Evolutionary conservation across 2,888 invertebrate genomes (phyloP).

Genomic region (Lamellibrachia columna): DNA sequence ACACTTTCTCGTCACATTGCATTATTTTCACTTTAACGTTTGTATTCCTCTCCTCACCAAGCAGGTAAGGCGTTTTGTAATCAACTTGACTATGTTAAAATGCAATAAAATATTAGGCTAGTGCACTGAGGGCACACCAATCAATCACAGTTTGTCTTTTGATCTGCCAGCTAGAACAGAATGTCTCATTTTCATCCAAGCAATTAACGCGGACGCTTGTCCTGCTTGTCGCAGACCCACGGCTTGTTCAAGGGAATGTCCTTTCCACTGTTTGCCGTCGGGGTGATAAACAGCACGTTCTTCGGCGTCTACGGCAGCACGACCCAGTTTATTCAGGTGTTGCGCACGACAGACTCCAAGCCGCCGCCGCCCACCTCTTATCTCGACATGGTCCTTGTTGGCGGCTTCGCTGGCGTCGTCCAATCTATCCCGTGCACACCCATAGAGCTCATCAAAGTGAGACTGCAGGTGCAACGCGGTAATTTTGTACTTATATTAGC

Average conservation of each 20-base stretch:
- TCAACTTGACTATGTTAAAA: too few relatives aligned
- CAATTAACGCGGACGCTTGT: not conserved
- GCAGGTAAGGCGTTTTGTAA: too few relatives aligned
- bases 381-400: conserved; percentile 70
- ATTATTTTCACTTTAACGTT: too few relatives aligned
- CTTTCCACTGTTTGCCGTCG: conserved; percentile 75
- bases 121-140: too few relatives aligned
- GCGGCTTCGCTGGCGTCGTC: conserved; percentile 72
- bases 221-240: conserved; percentile 30
- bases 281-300: conserved; percentile 74
- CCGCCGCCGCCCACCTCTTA: conserved; percentile 3
- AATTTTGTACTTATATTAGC: not conserved
- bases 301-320: conserved; percentile 75
- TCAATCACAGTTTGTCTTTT: too few relatives aligned
- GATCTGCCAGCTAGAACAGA: too few relatives aligned
- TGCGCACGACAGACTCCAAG: not conserved
- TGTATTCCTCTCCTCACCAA: too few relatives aligned
- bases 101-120: too few relatives aligned
- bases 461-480: conserved; percentile 70
- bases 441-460: conserved; percentile 77
- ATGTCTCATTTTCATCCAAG: too few relatives aligned
- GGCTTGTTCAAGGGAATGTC: conserved; percentile 69
- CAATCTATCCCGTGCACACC: conserved; percentile 74
- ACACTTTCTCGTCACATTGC: too few relatives aligned
- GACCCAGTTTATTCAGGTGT: conserved; percentile 57